Evolutionary conservation across 2,888 invertebrate genomes (phyloP).

Genomic region (Plagodis dolabraria): DNA sequence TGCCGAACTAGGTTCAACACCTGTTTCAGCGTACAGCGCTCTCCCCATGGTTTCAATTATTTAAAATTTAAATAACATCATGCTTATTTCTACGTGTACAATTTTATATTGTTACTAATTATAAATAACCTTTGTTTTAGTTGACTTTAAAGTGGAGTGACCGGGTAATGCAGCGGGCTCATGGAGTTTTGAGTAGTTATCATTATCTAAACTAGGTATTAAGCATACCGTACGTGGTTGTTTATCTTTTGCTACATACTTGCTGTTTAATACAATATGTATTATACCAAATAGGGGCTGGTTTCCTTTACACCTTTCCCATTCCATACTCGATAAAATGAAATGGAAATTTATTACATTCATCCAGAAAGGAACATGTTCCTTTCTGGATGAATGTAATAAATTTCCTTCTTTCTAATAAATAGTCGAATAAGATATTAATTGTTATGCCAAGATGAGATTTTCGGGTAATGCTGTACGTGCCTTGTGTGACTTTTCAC

Average conservation of each 20-base stretch:
- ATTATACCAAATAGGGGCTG: constrained; percentile 15
- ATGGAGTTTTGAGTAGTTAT: constrained; percentile 44
- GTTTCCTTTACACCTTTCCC: constrained; percentile 23
- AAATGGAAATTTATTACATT: constrained; percentile 27
- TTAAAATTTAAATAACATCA: too few species aligned
- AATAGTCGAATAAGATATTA: constrained; percentile 24
- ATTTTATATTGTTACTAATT: too few species aligned
- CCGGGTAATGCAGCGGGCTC: constrained; percentile 2
- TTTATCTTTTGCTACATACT: constrained; percentile 38
- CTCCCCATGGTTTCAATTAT: too few species aligned
- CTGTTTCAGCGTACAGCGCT: too few species aligned
- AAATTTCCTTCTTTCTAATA: constrained; percentile 20
- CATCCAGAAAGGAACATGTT: constrained; percentile 7
- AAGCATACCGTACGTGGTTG: constrained; percentile 41
- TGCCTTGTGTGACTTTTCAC: constrained; percentile 13
- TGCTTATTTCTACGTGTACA: too few species aligned
- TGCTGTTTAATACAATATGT: constrained; percentile 16
- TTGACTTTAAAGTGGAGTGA: too few species aligned
- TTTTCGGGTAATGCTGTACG: constrained; percentile 16
- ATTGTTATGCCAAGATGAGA: constrained; percentile 23
- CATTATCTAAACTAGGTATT: constrained; percentile 24
- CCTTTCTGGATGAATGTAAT: constrained; percentile 19
- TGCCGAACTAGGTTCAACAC: too few species aligned
- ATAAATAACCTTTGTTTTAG: too few species aligned
- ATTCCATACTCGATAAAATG: constrained; percentile 22